phyloP scores from a whole-genome alignment of 37 sponge, comb jelly and placozoan genomes.

The Hormiphora californensis region DNA sequence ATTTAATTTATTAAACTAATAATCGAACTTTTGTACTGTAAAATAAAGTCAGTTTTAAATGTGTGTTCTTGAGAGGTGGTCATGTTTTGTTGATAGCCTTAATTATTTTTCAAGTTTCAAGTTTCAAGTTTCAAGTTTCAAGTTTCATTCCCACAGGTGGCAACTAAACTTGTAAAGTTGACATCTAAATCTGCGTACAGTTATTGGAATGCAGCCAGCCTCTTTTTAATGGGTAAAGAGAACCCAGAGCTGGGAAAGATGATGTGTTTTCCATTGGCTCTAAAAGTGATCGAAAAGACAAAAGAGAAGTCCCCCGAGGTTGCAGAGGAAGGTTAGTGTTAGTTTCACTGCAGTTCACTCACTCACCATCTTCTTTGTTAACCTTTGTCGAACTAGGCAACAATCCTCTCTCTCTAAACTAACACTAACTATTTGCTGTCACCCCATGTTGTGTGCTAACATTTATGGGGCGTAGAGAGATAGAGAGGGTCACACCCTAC shows the following conservation, averaged over 20 bases:
- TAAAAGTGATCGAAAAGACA: slow-evolving; percentile 23
- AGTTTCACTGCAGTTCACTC: too few relatives aligned
- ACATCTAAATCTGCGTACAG: slow-evolving; percentile 14
- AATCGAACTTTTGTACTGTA: too few relatives aligned
- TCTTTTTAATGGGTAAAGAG: slow-evolving; percentile 3
- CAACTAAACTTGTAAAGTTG: not conserved
- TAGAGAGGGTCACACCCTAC: not conserved
- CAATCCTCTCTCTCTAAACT: too few relatives aligned
- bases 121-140: not conserved
- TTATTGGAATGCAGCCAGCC: slow-evolving; percentile 15
- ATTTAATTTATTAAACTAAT: too few relatives aligned
- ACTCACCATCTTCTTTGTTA: too few relatives aligned
- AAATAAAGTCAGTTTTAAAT: too few relatives aligned
- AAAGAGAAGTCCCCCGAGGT: not conserved
- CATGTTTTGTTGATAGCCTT: too few relatives aligned
- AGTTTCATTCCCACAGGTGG: not conserved
- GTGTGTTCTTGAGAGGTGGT: too few relatives aligned
- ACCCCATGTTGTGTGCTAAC: not conserved
- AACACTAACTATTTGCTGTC: too few relatives aligned
- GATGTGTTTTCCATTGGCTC: slow-evolving; percentile 13
- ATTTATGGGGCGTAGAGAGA: not conserved
- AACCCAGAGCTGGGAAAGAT: slow-evolving; percentile 20
- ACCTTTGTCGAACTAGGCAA: too few relatives aligned
- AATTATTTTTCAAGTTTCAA: too few relatives aligned
- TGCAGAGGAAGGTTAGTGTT: slow-evolving; percentile 15